Evolutionary conservation across 2,113 vertebrate species (phyloP).

Genomic region (Cavia porcellus): DNA sequence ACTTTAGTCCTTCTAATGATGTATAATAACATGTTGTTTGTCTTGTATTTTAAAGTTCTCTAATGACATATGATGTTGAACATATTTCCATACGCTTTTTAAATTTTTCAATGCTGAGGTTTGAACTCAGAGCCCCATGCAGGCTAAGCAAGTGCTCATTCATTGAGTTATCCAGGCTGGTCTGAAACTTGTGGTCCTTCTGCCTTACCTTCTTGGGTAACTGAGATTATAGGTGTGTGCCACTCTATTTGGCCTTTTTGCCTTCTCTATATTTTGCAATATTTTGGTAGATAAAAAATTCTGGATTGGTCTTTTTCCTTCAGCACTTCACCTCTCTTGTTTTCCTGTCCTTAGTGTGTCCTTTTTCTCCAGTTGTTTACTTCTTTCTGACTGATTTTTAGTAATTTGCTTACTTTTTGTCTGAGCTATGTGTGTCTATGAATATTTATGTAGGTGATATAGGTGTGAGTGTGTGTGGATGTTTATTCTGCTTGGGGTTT

Average conservation of each 20-base stretch:
- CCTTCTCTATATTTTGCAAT: conserved; percentile 11
- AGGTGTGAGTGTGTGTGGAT: neutral
- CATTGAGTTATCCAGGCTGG: neutral
- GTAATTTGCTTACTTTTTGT: neutral
- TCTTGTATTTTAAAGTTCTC: neutral
- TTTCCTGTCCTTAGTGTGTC: neutral
- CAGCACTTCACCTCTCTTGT: neutral
- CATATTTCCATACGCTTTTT: neutral
- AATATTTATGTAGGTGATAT: neutral
- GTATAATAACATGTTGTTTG: neutral
- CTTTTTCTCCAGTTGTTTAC: neutral
- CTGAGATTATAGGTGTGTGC: neutral
- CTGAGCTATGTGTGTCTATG: neutral
- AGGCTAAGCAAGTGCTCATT: neutral
- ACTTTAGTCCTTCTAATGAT: neutral
- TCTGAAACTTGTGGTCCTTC: neutral
- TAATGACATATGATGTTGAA: neutral
- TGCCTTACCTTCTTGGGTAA: neutral
- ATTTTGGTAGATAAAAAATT: neutral
- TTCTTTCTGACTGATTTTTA: neutral
- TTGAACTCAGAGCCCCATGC: neutral
- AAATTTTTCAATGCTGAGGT: neutral
- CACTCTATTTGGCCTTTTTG: neutral
- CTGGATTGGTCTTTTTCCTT: neutral
- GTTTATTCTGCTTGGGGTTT: neutral